Conservation (phyloP, 2,113 vertebrate genomes). For the Dipodomys spectabilis region DNA sequence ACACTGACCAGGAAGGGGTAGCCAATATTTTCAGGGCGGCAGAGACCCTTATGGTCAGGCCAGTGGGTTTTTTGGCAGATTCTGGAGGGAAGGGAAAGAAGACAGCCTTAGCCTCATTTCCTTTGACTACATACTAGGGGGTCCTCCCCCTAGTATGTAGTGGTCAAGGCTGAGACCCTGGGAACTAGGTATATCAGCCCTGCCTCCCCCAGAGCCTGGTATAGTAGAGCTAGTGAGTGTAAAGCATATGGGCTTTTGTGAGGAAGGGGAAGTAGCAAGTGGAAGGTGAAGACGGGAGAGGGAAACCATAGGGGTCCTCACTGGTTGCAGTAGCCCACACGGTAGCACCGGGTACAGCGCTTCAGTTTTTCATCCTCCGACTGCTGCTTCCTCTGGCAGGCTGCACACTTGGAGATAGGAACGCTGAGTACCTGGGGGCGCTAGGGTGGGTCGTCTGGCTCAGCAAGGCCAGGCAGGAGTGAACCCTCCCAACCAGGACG, state of each 20-base stretch:
- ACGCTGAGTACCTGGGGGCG: constrained; percentile 95
- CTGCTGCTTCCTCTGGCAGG: constrained; percentile 95
- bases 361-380: constrained; percentile 96
- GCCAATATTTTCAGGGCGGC: constrained; percentile 95
- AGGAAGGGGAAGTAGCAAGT: not conserved
- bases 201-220: not conserved
- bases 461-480: constrained; percentile 48
- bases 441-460: constrained; percentile 82
- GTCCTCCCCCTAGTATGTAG: too few species aligned
- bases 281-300: not conserved
- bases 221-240: not conserved
- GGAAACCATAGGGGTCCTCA: constrained; percentile 84
- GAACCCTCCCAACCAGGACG: not conserved
- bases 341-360: constrained; percentile 97
- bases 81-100: constrained; percentile 79
- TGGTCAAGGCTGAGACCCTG: not conserved
- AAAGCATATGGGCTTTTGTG: not conserved
- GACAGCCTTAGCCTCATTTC: not conserved
- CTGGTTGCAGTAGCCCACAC: constrained; percentile 99
- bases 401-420: constrained; percentile 94
- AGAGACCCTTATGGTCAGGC: constrained; percentile 94
- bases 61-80: constrained; percentile 96
- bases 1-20: constrained; percentile 97
- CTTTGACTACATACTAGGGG: not conserved
- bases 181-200: not conserved